Evolutionary conservation across 2,888 invertebrate genomes (phyloP).

Genomic region (Ophonus ardosiacus): DNA sequence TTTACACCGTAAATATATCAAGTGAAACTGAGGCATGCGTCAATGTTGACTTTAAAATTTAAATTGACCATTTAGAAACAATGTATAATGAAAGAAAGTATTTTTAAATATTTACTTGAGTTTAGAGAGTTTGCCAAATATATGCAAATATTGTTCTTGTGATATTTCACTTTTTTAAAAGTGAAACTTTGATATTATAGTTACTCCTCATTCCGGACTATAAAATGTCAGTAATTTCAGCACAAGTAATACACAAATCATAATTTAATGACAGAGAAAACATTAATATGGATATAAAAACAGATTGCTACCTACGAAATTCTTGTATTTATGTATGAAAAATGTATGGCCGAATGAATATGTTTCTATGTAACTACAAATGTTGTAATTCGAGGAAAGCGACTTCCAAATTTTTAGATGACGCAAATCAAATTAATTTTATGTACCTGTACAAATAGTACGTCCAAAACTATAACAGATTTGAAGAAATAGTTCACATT

Average conservation of each 20-base stretch:
- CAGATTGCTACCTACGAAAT: neutral
- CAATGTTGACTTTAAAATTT: neutral
- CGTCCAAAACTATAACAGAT: too few relatives aligned
- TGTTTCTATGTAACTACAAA: too few relatives aligned
- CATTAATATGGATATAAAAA: neutral
- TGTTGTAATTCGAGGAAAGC: too few relatives aligned
- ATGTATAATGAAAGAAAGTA: constrained; percentile 24
- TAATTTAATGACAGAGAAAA: neutral
- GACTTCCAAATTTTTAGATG: too few relatives aligned
- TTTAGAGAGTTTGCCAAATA: constrained; percentile 32
- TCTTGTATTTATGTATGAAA: too few relatives aligned
- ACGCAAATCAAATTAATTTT: too few relatives aligned
- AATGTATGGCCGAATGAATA: too few relatives aligned
- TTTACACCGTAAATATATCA: constrained; percentile 18
- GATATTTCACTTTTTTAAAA: constrained; percentile 30
- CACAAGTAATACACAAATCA: neutral
- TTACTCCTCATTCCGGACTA: neutral
- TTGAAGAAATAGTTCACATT: too few relatives aligned
- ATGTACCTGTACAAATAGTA: too few relatives aligned
- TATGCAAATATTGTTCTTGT: constrained; percentile 6
- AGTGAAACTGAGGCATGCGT: neutral
- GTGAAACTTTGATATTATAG: constrained; percentile 17
- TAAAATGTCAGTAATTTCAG: neutral
- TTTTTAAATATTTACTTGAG: constrained; percentile 23
- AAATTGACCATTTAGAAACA: neutral